phyloP scores from a whole-genome alignment of 2,888 invertebrate species.

The Notocelia uddmanniana region DNA sequence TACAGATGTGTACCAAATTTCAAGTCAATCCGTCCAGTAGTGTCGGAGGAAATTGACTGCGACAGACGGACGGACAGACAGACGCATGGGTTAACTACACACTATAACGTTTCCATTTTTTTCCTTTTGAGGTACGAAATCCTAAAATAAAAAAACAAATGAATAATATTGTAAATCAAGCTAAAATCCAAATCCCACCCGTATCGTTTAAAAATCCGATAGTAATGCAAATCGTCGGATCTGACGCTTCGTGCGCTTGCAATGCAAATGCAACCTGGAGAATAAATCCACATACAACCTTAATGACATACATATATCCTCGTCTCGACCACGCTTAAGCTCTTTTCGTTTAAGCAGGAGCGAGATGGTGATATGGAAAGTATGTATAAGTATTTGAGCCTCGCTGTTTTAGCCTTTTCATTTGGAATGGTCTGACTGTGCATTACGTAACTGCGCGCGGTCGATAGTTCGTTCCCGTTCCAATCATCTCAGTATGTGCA shows the following conservation, averaged over 20 bases:
- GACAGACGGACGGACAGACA: no score
- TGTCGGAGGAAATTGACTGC: no score
- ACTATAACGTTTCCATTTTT: no score
- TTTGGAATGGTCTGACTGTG: neutral
- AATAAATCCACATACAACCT: neutral
- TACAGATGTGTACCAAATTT: no score
- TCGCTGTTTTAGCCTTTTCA: slow-evolving; percentile 6
- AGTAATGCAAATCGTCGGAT: slow-evolving; percentile 27
- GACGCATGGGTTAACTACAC: no score
- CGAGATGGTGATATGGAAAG: slow-evolving; percentile 15
- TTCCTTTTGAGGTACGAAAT: no score
- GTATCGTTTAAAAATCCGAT: slow-evolving; percentile 20
- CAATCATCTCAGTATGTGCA: slow-evolving; percentile 14
- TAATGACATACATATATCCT: neutral
- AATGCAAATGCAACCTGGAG: slow-evolving; percentile 29
- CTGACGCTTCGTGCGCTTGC: slow-evolving; percentile 22
- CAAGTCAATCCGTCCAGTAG: no score
- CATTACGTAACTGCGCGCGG: slow-evolving; percentile 22
- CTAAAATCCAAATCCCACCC: slow-evolving; percentile 11
- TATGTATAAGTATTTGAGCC: slow-evolving; percentile 22
- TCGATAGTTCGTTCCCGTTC: slow-evolving; percentile 21
- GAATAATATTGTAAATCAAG: slow-evolving; percentile 21
- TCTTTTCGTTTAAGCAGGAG: neutral
- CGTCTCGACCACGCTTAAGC: neutral
- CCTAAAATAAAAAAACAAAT: no score